Evolutionary conservation across 2,113 vertebrate genomes (phyloP).

Genomic region (Clinocottus analis): DNA sequence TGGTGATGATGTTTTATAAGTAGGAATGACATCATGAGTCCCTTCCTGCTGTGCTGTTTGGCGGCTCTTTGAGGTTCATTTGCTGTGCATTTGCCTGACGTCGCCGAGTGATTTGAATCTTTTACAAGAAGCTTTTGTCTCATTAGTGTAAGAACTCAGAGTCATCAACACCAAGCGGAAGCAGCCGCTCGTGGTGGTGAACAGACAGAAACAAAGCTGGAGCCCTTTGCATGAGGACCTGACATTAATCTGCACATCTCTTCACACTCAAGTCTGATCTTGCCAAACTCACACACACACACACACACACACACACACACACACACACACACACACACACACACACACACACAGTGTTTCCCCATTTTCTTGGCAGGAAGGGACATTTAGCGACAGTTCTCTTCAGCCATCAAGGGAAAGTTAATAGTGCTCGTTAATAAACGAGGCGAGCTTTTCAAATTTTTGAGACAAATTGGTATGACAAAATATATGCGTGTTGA

Average conservation of each 20-base stretch:
- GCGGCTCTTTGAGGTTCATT: slow-evolving; percentile 70
- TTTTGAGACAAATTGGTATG: slow-evolving; percentile 7
- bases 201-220: slow-evolving; percentile 60
- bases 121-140: slow-evolving; percentile 71
- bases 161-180: slow-evolving; percentile 40
- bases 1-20: slow-evolving; percentile 70
- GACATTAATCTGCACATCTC: slow-evolving; percentile 55
- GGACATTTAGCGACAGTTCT: slow-evolving; percentile 14
- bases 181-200: slow-evolving; percentile 59
- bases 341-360: neutral
- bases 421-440: slow-evolving; percentile 1
- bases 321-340: no score
- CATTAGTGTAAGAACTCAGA: slow-evolving; percentile 62
- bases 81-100: slow-evolving; percentile 62
- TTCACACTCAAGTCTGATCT: slow-evolving; percentile 34
- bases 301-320: no score
- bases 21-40: slow-evolving; percentile 65
- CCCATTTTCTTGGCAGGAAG: neutral
- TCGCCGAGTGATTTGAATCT: slow-evolving; percentile 58
- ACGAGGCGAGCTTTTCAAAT: neutral
- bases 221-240: slow-evolving; percentile 39
- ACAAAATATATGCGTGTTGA: neutral
- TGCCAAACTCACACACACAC: no score
- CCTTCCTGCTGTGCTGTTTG: slow-evolving; percentile 63
- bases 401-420: slow-evolving; percentile 9